phyloP scores from a whole-genome alignment of 1,140 invertebrate genomes.

The Antheraea pernyi region DNA sequence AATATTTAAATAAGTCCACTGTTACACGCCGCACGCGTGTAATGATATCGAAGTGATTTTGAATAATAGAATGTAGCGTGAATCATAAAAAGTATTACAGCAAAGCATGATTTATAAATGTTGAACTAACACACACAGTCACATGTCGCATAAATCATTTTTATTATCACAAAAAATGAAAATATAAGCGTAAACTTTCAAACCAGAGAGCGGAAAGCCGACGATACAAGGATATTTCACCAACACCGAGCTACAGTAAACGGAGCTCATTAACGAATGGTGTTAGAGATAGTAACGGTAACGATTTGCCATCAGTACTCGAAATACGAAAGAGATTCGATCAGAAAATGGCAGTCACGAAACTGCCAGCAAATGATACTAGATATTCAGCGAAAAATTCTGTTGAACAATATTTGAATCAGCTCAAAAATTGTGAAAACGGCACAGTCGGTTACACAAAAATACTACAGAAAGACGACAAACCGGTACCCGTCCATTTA shows the following conservation, averaged over 20 bases:
- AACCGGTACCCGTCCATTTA: conserved; percentile 70
- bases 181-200: conserved; percentile 54
- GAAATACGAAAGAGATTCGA: conserved; percentile 80
- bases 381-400: conserved; percentile 46
- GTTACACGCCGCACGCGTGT: background rate
- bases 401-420: conserved; percentile 67
- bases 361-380: conserved; percentile 63
- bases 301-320: conserved; percentile 78
- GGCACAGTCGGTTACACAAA: conserved; percentile 56
- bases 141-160: conserved; percentile 31
- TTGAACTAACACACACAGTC: conserved; percentile 51
- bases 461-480: conserved; percentile 58
- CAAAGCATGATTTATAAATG: conserved; percentile 28
- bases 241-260: conserved; percentile 57
- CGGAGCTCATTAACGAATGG: conserved; percentile 62
- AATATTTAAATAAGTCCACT: background rate
- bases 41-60: background rate
- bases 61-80: background rate
- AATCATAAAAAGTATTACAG: conserved; percentile 19
- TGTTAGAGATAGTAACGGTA: conserved; percentile 78
- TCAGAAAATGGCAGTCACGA: conserved; percentile 74
- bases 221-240: conserved; percentile 65
- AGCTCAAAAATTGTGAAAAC: conserved; percentile 70
- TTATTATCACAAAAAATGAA: conserved; percentile 23
- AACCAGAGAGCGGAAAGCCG: conserved; percentile 70